Base-by-base conservation (phyloP, 1,140 invertebrate species). In the Ruditapes philippinarum region DNA sequence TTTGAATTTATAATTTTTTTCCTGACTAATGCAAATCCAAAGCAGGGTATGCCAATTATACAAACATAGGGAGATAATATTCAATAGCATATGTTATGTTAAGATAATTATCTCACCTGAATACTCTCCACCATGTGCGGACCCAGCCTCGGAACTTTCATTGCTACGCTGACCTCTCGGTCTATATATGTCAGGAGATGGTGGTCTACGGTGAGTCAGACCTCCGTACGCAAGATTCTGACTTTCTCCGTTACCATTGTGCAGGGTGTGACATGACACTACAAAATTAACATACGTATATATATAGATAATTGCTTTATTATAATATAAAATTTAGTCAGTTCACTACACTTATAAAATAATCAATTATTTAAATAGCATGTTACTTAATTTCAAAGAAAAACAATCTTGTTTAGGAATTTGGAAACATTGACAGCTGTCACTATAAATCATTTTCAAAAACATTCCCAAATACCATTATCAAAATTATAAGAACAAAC, bases 221-320 rank as follows among this genome's bases (percentile, higher is more conserved):
- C 92, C 86, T n/a, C 94, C 94, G 57, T 85, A 91, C 1, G 89
- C 89, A 22, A 91, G 92, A n/a, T 91, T 92, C 33, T 91, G 74
- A 1, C 91, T 84, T 9, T 93, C 92, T 38, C 90, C 82, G 33
- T 49, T 60, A 4, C 90, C 89, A 49, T 91, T 90, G 14, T 90
- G 84, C 28, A 94, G 70, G 14, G 91, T 91, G 81, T 94, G 93
- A 85, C 92, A 93, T 9, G 94, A 94, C 28, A 94, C 94, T 94
- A 79, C 9, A 80, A 84, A 86, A 73, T 31, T 40, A 40, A 19
- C 51, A 57, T 14, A 3, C n/a, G 7, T 49, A 49, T n/a, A 22
- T 57, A 22, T 57, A 57, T 57, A 3, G 7, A 57, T 3, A n/a
- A n/a, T n/a, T n/a, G n/a, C 38, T 74, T 22, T 74, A 28, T 33